Evolutionary conservation across 2,113 vertebrate genomes (phyloP).

Genomic region (Aramus guarauna): DNA sequence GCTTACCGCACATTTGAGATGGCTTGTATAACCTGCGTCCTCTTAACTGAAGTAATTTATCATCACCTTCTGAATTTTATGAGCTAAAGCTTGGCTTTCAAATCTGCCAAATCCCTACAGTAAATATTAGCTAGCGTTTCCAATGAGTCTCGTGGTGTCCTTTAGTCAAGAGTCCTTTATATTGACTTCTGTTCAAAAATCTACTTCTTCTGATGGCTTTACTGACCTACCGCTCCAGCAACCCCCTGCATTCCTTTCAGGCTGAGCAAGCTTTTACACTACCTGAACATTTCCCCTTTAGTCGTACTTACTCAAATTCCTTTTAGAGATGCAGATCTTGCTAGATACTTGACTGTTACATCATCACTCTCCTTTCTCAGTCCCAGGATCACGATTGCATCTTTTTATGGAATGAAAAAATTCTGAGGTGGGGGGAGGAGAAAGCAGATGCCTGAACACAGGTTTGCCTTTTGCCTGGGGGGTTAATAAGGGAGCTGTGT

Average conservation of each 20-base stretch:
- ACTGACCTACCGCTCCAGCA: fast-evolving
- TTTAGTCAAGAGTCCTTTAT: not conserved
- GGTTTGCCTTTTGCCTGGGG: not conserved
- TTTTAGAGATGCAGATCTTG: not conserved
- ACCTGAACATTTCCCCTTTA: not conserved
- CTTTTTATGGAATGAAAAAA: not conserved
- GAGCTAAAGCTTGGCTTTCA: not conserved
- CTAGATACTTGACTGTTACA: not conserved
- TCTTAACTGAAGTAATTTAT: not conserved
- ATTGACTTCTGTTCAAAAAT: not conserved
- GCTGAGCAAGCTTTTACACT: not conserved
- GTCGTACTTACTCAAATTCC: not conserved
- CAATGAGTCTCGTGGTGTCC: not conserved
- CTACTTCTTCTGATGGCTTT: not conserved
- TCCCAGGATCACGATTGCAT: not conserved
- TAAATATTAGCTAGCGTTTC: not conserved
- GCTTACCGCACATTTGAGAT: fast-evolving
- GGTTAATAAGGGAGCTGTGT: not conserved
- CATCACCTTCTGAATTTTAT: not conserved
- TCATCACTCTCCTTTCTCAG: not conserved
- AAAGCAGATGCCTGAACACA: not conserved
- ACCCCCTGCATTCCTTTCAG: not conserved
- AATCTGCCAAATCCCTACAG: not conserved
- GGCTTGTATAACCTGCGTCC: not conserved
- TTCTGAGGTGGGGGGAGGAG: not conserved